A percentile compares a stretch with the other conserved stretches of the same genome.
Conservation (phyloP, 2,797 vertebrate genomes). For the Carduelis carduelis region DNA sequence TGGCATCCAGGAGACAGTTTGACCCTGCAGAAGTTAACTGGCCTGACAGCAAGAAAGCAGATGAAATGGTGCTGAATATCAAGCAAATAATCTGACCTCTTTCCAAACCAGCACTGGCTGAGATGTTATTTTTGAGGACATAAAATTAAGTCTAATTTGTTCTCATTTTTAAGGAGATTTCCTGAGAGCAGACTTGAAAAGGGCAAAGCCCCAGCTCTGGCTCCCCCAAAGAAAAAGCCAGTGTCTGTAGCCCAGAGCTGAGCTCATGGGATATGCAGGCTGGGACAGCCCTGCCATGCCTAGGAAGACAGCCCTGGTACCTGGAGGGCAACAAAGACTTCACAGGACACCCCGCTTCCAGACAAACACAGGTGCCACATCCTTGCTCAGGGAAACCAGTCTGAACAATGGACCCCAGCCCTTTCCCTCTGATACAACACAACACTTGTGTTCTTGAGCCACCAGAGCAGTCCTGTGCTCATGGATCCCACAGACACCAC, state of each 20-base stretch:
- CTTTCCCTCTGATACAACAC: not conserved
- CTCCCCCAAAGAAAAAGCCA: not conserved
- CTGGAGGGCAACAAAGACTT: not conserved
- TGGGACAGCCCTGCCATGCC: fast-evolving
- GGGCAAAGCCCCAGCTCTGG: not conserved
- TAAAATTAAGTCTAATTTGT: not conserved
- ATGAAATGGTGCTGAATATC: not conserved
- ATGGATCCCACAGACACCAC: not conserved
- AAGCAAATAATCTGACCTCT: not conserved
- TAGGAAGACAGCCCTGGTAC: not conserved
- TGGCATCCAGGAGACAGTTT: not conserved
- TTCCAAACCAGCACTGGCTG: not conserved
- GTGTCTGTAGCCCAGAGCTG: not conserved
- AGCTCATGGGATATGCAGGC: fast-evolving
- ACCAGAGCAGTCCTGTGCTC: not conserved
- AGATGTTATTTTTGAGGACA: not conserved
- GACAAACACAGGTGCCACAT: not conserved
- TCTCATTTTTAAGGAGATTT: not conserved
- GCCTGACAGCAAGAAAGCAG: not conserved
- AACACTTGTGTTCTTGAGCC: fast-evolving
- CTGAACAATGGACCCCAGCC: not conserved
- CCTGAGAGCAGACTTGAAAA: not conserved
- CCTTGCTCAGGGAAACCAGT: not conserved
- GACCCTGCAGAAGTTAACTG: not conserved
- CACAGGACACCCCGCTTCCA: not conserved